These are phyloP conservation scores for Aphelenchoides besseyi DNA, from an alignment of 1,140 invertebrate species.

Conservation along the genomic window DNA sequence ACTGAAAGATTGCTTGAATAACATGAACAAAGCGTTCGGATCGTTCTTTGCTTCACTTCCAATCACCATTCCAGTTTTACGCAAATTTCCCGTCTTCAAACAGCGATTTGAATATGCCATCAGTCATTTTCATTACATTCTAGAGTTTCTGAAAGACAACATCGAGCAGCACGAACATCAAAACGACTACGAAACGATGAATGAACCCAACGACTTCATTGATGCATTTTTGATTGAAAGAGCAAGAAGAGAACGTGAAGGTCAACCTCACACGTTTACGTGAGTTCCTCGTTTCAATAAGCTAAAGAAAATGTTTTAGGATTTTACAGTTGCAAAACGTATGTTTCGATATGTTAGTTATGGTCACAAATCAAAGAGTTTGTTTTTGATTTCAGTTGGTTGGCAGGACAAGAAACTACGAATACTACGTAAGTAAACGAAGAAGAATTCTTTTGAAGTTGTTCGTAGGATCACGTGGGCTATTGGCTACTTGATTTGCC, in stretches of 20 bases:
- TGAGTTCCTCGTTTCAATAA: slow-evolving; percentile 20
- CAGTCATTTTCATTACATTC: neutral
- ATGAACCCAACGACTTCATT: slow-evolving; percentile 22
- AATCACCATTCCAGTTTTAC: neutral
- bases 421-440: neutral
- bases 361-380: too few species aligned
- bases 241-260: slow-evolving; percentile 4
- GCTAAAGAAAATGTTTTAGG: neutral
- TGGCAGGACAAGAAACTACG: slow-evolving; percentile 19
- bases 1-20: neutral
- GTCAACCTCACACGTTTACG: slow-evolving; percentile 9
- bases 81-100: neutral
- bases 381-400: slow-evolving; percentile 9
- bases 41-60: neutral
- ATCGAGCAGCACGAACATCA: slow-evolving; percentile 9
- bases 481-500: neutral
- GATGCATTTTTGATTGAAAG: slow-evolving; percentile 14
- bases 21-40: neutral
- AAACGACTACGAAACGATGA: slow-evolving; percentile 1
- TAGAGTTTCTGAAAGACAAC: slow-evolving; percentile 10
- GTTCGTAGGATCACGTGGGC: slow-evolving; percentile 15
- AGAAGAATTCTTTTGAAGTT: neutral
- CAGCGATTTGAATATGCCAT: neutral
- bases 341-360: neutral
- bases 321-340: neutral